Conservation (phyloP, 92 coral and sea anemone genomes). For the Parazoanthus atlanticus region DNA sequence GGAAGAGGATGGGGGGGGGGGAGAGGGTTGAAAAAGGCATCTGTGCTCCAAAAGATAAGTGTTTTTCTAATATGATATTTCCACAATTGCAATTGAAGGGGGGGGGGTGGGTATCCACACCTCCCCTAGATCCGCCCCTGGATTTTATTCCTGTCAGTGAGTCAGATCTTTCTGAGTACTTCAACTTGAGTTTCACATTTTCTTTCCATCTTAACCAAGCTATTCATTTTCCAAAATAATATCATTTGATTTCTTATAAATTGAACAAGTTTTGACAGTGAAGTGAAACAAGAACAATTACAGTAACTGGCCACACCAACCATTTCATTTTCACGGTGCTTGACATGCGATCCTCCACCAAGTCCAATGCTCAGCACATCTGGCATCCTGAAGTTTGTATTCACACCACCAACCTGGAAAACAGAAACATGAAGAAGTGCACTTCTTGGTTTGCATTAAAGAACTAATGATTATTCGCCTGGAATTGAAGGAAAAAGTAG, state of each 20-base stretch:
- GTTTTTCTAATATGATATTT: no score
- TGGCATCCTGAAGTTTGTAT: slow-evolving; percentile 96
- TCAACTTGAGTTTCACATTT: no score
- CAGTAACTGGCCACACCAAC: slow-evolving; percentile 3
- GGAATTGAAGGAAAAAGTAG: background rate
- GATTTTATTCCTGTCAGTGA: no score
- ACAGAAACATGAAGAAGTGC: no score
- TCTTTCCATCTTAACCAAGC: no score
- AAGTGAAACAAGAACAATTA: background rate
- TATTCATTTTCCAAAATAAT: background rate
- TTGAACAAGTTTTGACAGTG: background rate
- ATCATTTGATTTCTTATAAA: background rate
- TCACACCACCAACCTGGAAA: slow-evolving; percentile 88
- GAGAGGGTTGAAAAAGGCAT: no score
- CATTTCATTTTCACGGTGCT: background rate
- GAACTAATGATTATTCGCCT: background rate
- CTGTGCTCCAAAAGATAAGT: no score
- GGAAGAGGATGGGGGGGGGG: no score
- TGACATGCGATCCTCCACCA: slow-evolving; percentile 92
- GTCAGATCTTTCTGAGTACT: no score
- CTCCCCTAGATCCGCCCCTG: no score
- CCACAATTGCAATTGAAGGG: no score
- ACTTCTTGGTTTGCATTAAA: background rate
- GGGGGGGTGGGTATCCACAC: no score
- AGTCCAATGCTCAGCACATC: slow-evolving; percentile 92